These are phyloP conservation scores for Psittacus erithacus DNA, from an alignment of 2,113 vertebrate species.

Conservation along the genomic window DNA sequence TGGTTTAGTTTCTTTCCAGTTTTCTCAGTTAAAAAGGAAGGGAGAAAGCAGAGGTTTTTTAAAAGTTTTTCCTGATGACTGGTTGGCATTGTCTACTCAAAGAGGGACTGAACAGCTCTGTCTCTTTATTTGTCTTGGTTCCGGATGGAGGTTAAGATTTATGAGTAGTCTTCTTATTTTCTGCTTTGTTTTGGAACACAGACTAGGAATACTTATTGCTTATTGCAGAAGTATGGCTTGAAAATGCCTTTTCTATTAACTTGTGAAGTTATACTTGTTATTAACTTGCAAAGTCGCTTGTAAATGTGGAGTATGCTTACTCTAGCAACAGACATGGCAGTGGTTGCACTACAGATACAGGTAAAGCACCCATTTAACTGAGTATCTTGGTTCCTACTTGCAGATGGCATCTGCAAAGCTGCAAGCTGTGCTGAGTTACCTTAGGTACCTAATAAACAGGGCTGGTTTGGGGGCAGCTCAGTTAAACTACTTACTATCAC, in stretches of 20 bases:
- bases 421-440: not conserved
- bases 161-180: not conserved
- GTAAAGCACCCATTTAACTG: fast-evolving
- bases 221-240: not conserved
- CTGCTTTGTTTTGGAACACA: not conserved
- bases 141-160: not conserved
- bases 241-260: not conserved
- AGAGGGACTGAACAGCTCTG: not conserved
- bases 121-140: not conserved
- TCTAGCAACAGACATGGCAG: not conserved
- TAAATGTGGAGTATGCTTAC: not conserved
- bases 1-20: not conserved
- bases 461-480: not conserved
- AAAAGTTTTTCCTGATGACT: not conserved
- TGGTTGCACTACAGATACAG: not conserved
- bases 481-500: not conserved
- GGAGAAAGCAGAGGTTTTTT: not conserved
- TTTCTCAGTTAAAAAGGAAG: not conserved
- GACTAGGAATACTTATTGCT: not conserved
- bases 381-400: not conserved
- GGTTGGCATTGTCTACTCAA: not conserved
- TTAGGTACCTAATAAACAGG: not conserved
- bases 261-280: not conserved
- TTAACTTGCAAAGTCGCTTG: not conserved
- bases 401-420: not conserved